Conservation (phyloP, 2,113 vertebrate genomes). For the Lanius ludovicianus region DNA sequence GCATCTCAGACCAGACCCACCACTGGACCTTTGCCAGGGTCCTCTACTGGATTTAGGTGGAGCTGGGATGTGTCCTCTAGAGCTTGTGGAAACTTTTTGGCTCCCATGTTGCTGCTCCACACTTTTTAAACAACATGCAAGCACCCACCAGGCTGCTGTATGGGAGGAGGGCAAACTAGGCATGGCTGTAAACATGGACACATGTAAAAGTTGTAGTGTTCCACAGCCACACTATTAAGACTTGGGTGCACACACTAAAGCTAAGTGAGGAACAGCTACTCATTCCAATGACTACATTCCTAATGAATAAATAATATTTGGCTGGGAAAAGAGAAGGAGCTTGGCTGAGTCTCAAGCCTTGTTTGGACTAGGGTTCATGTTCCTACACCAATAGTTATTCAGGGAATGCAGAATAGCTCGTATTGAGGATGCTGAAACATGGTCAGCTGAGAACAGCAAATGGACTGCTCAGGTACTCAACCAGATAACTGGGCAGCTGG, state of each 20-base stretch:
- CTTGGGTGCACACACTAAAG: background rate
- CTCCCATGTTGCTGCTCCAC: background rate
- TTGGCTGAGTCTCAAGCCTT: background rate
- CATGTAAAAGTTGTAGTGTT: background rate
- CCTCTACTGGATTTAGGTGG: background rate
- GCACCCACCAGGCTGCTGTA: background rate
- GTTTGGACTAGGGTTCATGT: slow-evolving; percentile 1
- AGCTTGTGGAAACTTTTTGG: background rate
- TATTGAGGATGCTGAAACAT: background rate
- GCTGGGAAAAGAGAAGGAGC: background rate
- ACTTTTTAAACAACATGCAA: background rate
- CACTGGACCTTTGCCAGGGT: background rate
- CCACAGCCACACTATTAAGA: background rate
- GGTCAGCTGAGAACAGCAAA: background rate
- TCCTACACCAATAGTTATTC: background rate
- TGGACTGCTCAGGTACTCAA: background rate
- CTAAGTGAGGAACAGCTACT: background rate
- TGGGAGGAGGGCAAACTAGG: background rate
- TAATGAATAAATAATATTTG: slow-evolving; percentile 42
- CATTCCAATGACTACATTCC: background rate
- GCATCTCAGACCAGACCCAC: background rate
- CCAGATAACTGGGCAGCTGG: background rate
- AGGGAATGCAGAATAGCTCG: background rate
- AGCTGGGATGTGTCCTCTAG: background rate
- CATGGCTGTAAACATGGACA: background rate